Evolutionary conservation across 2,888 invertebrate genomes (phyloP).

Genomic region (Drosophila phalerata): DNA sequence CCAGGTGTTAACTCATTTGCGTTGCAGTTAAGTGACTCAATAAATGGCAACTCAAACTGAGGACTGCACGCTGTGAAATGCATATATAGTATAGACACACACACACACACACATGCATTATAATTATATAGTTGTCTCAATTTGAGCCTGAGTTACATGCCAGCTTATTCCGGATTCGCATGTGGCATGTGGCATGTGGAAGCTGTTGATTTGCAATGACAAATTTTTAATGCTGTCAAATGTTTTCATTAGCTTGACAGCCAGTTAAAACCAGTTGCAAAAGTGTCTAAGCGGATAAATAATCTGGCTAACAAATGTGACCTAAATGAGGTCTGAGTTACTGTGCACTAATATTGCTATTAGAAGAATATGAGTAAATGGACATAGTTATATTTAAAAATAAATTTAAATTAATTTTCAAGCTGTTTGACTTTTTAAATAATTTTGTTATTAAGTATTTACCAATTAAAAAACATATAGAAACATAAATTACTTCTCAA

Average conservation of each 20-base stretch:
- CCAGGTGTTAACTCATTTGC: slow-evolving; percentile 81
- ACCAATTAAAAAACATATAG: too few species aligned
- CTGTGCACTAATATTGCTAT: not conserved
- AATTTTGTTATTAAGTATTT: too few species aligned
- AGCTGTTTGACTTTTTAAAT: too few species aligned
- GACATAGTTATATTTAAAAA: not conserved
- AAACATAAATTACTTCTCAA: not conserved
- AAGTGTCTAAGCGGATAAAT: slow-evolving; percentile 4
- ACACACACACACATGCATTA: slow-evolving; percentile 4
- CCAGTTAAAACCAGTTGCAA: slow-evolving; percentile 34
- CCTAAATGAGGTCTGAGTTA: slow-evolving; percentile 15
- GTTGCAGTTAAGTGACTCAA: slow-evolving; percentile 76
- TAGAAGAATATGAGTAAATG: not conserved
- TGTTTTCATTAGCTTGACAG: slow-evolving; percentile 51
- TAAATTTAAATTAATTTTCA: not conserved
- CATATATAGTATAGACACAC: not conserved
- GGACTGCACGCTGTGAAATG: slow-evolving; percentile 68
- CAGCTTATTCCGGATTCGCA: slow-evolving; percentile 21
- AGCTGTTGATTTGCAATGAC: slow-evolving; percentile 60
- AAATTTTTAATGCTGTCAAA: slow-evolving; percentile 62
- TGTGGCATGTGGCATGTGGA: slow-evolving; percentile 35
- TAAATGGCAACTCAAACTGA: slow-evolving; percentile 73
- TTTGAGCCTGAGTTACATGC: slow-evolving; percentile 31
- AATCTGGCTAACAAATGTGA: slow-evolving; percentile 8
- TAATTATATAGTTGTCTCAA: slow-evolving; percentile 8